These are phyloP conservation scores for Caranx ignobilis DNA, from an alignment of 2,113 vertebrate species.

Conservation along the genomic window DNA sequence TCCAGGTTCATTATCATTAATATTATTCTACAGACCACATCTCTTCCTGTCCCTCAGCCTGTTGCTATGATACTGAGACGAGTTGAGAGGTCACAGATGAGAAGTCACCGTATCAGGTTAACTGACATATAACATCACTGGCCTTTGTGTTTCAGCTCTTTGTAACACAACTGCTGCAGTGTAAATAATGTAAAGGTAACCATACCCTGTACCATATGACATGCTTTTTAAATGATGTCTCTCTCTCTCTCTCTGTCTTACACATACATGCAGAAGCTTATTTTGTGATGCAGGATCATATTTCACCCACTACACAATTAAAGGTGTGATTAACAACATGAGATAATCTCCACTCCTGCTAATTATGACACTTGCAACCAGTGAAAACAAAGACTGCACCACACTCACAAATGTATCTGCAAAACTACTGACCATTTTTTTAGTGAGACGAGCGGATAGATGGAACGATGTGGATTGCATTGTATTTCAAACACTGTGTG, in stretches of 20 bases:
- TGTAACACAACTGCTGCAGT: constrained; percentile 1
- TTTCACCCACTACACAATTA: background rate
- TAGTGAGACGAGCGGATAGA: background rate
- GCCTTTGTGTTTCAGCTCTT: constrained; percentile 28
- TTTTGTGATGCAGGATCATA: background rate
- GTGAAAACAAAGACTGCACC: background rate
- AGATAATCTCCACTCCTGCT: background rate
- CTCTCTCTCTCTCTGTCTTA: no score
- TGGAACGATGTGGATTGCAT: no score
- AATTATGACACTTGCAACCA: no score
- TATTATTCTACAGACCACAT: background rate
- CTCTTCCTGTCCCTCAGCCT: background rate
- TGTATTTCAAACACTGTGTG: background rate
- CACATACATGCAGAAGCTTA: background rate
- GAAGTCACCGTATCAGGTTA: constrained; percentile 29
- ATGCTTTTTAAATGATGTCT: background rate
- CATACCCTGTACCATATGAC: background rate
- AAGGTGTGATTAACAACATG: background rate
- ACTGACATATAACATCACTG: constrained; percentile 1
- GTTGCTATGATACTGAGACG: background rate
- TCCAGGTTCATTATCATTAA: background rate
- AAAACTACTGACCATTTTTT: background rate
- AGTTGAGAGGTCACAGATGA: background rate
- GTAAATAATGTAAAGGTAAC: constrained; percentile 31
- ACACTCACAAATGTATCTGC: background rate